phyloP scores from a whole-genome alignment of 2,113 vertebrate species.

The Xenus cinereus region DNA sequence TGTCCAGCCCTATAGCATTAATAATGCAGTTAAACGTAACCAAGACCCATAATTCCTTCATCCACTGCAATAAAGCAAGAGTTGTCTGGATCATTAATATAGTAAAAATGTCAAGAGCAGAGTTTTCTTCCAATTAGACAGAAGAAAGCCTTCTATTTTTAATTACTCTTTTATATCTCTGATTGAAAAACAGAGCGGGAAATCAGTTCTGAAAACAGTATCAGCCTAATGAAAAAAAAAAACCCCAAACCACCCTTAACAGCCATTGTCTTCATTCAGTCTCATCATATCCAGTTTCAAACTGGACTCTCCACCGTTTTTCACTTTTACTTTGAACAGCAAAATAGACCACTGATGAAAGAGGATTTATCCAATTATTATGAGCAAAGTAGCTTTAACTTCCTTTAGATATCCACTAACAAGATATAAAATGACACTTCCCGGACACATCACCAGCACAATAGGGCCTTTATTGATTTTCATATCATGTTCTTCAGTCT shows the following conservation, averaged over 20 bases:
- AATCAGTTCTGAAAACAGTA: conserved; percentile 1
- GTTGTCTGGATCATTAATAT: neutral
- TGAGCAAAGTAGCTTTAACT: conserved; percentile 77
- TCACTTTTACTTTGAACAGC: conserved; percentile 61
- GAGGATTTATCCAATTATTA: conserved; percentile 75
- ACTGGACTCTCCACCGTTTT: conserved; percentile 10
- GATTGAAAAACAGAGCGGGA: neutral
- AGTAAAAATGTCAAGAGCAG: neutral
- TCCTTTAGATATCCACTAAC: conserved; percentile 72
- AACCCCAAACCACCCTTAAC: neutral
- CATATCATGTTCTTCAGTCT: conserved; percentile 79
- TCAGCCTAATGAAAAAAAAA: neutral
- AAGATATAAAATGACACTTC: conserved; percentile 82
- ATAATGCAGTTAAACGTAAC: conserved; percentile 34
- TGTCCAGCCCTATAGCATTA: conserved; percentile 3
- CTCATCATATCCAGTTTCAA: conserved; percentile 27
- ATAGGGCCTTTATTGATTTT: conserved; percentile 80
- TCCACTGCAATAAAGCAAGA: neutral
- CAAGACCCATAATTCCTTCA: conserved; percentile 3
- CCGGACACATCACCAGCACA: conserved; percentile 78
- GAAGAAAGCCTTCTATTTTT: conserved; percentile 19
- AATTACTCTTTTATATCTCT: conserved; percentile 7
- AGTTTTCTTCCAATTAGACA: neutral
- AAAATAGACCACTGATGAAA: conserved; percentile 71
- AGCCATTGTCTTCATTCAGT: conserved; percentile 10